These are phyloP conservation scores for Sepioteuthis lessoniana DNA, from an alignment of 2,888 invertebrate genomes.

Conservation along the genomic window DNA sequence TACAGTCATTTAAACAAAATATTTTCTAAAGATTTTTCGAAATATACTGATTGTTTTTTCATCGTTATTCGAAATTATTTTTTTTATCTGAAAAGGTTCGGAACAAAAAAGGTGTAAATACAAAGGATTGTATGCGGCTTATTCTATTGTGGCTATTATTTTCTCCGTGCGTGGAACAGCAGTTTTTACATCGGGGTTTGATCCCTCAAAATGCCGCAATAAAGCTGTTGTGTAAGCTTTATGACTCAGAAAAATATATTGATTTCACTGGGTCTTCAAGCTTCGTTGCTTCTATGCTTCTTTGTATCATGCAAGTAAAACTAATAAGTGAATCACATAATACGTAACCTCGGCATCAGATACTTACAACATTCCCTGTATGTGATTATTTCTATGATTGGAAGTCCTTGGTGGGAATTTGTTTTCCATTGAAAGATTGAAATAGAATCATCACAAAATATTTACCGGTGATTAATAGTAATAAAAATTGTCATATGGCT, in stretches of 20 bases:
- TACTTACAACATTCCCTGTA: too few species aligned
- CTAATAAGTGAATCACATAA: neutral
- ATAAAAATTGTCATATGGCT: too few species aligned
- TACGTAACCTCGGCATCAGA: neutral
- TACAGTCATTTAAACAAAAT: too few species aligned
- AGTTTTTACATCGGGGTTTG: neutral
- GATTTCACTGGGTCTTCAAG: neutral
- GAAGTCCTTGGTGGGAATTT: too few species aligned
- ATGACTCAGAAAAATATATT: neutral
- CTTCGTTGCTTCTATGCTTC: neutral
- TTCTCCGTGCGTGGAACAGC: neutral
- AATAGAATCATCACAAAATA: too few species aligned
- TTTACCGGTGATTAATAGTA: too few species aligned
- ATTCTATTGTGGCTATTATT: neutral
- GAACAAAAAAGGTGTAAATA: neutral
- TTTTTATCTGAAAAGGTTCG: neutral
- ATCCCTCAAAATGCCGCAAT: too few species aligned
- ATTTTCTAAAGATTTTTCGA: too few species aligned
- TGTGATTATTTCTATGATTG: too few species aligned
- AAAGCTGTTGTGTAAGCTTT: neutral
- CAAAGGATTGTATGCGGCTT: neutral
- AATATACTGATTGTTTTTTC: too few species aligned
- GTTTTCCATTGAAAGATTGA: too few species aligned
- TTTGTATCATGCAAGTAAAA: neutral
- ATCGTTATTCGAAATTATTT: neutral